Conservation (phyloP, 1,140 invertebrate species). For the Centruroides sculpturatus region DNA sequence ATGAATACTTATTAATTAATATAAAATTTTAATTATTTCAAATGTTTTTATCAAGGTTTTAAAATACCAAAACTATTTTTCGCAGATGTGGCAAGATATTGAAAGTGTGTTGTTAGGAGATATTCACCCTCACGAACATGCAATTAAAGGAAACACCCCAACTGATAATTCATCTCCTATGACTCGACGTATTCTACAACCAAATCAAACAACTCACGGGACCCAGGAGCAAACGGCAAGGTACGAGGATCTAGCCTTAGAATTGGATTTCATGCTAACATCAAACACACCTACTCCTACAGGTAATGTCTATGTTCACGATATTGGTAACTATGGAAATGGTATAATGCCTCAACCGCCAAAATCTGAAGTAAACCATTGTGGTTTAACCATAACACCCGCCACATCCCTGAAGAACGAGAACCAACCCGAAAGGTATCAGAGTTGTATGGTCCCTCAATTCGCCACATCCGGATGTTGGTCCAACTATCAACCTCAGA, state of each 20-base stretch:
- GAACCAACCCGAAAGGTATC: no score
- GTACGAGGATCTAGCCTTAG: background rate
- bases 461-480: background rate
- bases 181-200: background rate
- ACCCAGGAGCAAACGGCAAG: background rate
- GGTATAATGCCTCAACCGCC: background rate
- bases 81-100: conserved; percentile 39
- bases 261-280: background rate
- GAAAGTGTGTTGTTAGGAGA: conserved; percentile 34
- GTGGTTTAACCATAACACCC: no score
- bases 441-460: background rate
- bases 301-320: background rate
- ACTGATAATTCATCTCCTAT: background rate
- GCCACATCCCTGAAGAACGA: no score
- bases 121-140: conserved; percentile 12
- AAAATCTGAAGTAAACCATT: background rate
- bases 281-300: no score
- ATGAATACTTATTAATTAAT: no score
- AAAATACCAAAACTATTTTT: conserved; percentile 9
- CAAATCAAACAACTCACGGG: background rate
- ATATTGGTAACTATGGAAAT: background rate
- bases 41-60: no score
- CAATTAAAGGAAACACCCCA: conserved; percentile 1
- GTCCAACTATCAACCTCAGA: background rate
- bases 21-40: no score